Base-by-base conservation (phyloP, 2,888 invertebrate species). In the Drosophila colorata region DNA sequence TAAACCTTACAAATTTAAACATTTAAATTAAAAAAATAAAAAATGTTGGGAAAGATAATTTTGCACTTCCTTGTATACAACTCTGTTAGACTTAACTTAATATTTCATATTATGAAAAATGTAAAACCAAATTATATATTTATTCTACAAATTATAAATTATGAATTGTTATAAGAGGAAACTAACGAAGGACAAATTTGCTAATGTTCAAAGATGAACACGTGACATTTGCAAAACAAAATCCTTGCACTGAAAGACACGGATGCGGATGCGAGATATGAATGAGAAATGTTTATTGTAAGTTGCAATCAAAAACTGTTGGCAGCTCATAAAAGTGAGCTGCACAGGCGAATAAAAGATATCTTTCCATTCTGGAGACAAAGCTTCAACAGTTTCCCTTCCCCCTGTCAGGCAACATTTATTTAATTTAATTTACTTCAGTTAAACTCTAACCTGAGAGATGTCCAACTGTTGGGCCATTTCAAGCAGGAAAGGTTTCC, bases 341-440 rank as follows among this genome's bases (percentile, higher is more conserved):
- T 11, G 33, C 14, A 25, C 2, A 2, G 13, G 13, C 37, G 25
- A 37, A 25, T 16, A 23, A 25, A 37, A 25, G 16, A 13, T 51
- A 7, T 13, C 16, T 37, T 1, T 25, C 13, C 25, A 14, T 23
- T 16, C 16, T 23, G 25, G 13, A 18, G 51, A 38, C 51, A 51
- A n/a, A 28, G 28, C 31, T 1, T 6, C 7, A 13, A 7, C n/a
- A 14, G 11, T 31, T 11, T 11, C 2, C 31, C 11, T 11, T 13
- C 13, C 13, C 33, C 33, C 2, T 31, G 33, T 33, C 33, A 4
- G 33, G 8, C 33, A 33, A 41, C 64, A 52, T 74, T 47, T 37
- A 55, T 47, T 51, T 40, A 47, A 38, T 48, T 58, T 55, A 58
- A 69, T 51, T 51, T 38, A 16, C 20, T 28, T 48, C 3, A 11